Conservation (phyloP, 2,113 vertebrate species). For the Melospiza georgiana region DNA sequence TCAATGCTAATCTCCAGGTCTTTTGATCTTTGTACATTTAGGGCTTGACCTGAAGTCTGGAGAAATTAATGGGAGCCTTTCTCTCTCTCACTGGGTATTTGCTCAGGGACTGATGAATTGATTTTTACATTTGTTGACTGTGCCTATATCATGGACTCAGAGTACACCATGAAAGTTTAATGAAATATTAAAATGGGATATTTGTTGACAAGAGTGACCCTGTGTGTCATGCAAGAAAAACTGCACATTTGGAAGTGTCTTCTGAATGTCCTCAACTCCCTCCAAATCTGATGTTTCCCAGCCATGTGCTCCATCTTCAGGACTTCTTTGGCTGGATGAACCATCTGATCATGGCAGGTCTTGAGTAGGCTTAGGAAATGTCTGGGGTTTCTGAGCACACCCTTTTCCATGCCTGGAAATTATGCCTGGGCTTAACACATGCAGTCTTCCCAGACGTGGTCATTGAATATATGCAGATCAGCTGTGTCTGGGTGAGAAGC, state of each 20-base stretch:
- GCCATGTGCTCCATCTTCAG: neutral
- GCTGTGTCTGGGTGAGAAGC: neutral
- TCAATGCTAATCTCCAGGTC: neutral
- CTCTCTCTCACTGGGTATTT: slow-evolving; percentile 1
- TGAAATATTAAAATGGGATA: slow-evolving; percentile 59
- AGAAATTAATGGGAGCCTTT: slow-evolving; percentile 52
- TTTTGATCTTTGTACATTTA: slow-evolving; percentile 58
- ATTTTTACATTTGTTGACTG: slow-evolving; percentile 48
- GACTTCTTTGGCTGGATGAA: neutral
- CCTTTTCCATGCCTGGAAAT: neutral
- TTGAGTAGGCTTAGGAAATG: neutral
- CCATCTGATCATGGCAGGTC: neutral
- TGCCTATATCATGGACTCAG: neutral
- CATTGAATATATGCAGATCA: neutral
- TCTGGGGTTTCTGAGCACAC: slow-evolving; percentile 4
- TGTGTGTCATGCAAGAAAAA: slow-evolving; percentile 56
- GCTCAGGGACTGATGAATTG: slow-evolving; percentile 52
- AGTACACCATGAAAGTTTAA: slow-evolving; percentile 59
- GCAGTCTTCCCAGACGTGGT: neutral
- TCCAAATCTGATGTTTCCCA: neutral
- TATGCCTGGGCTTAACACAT: neutral
- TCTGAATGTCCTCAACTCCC: neutral
- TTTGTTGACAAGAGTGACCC: slow-evolving; percentile 62
- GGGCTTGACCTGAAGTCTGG: slow-evolving; percentile 45
- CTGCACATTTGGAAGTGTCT: neutral